These are phyloP conservation scores for Pachycephala philippinensis DNA, from an alignment of 2,113 vertebrate genomes.

Conservation along the genomic window DNA sequence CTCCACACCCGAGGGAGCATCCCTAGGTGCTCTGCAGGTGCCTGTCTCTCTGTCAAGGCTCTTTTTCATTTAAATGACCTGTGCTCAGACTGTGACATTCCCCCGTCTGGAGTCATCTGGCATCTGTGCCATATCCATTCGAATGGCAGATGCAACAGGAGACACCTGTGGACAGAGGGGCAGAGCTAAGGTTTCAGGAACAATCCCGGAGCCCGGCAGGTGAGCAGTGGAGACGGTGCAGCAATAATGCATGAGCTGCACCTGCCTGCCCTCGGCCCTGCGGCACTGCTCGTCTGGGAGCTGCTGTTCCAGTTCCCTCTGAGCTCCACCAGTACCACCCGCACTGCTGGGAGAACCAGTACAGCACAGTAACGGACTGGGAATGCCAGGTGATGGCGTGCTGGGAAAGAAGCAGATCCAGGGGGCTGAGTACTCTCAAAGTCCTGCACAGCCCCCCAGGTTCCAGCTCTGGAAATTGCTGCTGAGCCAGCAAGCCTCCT, in stretches of 20 bases:
- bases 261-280: background rate
- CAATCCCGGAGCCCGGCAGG: constrained; percentile 20
- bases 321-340: background rate
- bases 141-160: background rate
- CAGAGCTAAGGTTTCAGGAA: constrained; percentile 26
- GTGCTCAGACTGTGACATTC: background rate
- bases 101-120: background rate
- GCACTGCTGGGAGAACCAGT: background rate
- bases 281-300: background rate
- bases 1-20: background rate
- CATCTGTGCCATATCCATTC: background rate
- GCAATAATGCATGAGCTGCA: constrained; percentile 65
- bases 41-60: background rate
- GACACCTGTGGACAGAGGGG: background rate
- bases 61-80: background rate
- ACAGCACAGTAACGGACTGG: accelerated
- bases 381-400: background rate
- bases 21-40: background rate
- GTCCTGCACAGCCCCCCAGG: background rate
- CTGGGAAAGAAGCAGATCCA: background rate
- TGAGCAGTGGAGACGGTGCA: background rate
- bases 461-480: background rate
- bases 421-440: background rate
- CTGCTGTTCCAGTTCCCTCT: background rate
- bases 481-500: background rate